Evolutionary conservation across 2,888 invertebrate genomes (phyloP), one percentile per base, ranked within the genome.

Genomic region (Pseudanteris insignis): DNA sequence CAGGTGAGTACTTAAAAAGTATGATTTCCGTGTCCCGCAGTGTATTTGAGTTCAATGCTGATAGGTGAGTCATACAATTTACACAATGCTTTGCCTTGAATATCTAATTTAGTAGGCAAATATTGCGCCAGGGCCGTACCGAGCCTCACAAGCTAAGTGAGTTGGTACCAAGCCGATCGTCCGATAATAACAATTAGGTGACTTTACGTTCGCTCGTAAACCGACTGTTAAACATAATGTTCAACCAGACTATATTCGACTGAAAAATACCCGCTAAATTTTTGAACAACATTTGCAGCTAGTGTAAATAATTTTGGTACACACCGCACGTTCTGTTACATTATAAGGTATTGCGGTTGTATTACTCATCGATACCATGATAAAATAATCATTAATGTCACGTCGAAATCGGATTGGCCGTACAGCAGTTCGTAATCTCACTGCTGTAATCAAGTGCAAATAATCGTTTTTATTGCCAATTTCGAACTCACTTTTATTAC

Each of bases 11-110:
- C 47, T 24, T 36, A 53, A 32, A 38, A 54, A 54, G 29, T 37
- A 43, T 54, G 33, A 50, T 37, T 48, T 54, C 11, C 43, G 34
- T 11, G 14, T 38, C 11, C 28, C 33, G 12, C 38, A 28, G 37
- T 43, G 25, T 33, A 44, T 54, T 54, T 14, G 53, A 48, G 54
- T 43, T 48, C 44, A 44, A 53, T 43, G 60, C 38, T 21, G 54
- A 60, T 54, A 57, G 63, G 63, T 64, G 53, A 60, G 59, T 60
- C 44, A 50, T 60, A 60, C 41, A 60, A 57, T 60, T 53, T 60
- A 57, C 38, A 57, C 37, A 60, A 53, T 64, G 64, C 64, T 64
- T 60, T 64, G 60, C 51, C 63, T 48, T 48, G 40, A 54, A 48
- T 54, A 61, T 33, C 38, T 43, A 48, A 61, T 54, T 44, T 33